Conservation (phyloP, 1,140 invertebrate genomes). For the Meloidogyne floridensis region DNA sequence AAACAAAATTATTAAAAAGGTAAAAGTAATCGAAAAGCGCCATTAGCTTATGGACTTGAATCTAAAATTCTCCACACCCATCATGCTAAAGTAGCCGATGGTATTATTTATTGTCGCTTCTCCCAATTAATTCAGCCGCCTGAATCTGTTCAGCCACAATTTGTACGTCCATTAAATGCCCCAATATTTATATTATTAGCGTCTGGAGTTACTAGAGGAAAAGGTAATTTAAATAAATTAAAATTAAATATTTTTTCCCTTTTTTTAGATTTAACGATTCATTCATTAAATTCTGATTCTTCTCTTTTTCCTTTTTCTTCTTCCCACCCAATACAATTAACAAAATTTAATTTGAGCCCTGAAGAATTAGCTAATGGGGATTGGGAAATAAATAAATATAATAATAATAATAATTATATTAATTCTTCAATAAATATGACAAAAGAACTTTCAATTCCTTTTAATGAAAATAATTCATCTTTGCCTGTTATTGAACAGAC, state of each 20-base stretch:
- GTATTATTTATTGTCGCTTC: slow-evolving; percentile 31
- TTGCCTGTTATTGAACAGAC: neutral
- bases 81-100: slow-evolving; percentile 13
- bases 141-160: slow-evolving; percentile 11
- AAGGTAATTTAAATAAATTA: slow-evolving; percentile 8
- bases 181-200: slow-evolving; percentile 25
- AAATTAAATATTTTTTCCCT: neutral
- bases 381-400: neutral
- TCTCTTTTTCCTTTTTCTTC: slow-evolving; percentile 23
- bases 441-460: neutral
- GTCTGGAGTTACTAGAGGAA: slow-evolving; percentile 24
- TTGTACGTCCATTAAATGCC: slow-evolving; percentile 28
- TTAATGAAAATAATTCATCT: neutral
- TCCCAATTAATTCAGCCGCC: slow-evolving; percentile 28
- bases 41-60: neutral
- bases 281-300: slow-evolving; percentile 25
- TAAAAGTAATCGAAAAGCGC: slow-evolving; percentile 34
- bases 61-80: slow-evolving; percentile 28
- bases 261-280: slow-evolving; percentile 11
- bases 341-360: slow-evolving; percentile 1
- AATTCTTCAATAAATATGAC: neutral
- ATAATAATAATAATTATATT: neutral
- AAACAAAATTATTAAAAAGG: neutral
- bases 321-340: neutral
- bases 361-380: neutral